These are phyloP conservation scores for Caradrina kadenii DNA, from an alignment of 2,888 invertebrate genomes.

Conservation along the genomic window DNA sequence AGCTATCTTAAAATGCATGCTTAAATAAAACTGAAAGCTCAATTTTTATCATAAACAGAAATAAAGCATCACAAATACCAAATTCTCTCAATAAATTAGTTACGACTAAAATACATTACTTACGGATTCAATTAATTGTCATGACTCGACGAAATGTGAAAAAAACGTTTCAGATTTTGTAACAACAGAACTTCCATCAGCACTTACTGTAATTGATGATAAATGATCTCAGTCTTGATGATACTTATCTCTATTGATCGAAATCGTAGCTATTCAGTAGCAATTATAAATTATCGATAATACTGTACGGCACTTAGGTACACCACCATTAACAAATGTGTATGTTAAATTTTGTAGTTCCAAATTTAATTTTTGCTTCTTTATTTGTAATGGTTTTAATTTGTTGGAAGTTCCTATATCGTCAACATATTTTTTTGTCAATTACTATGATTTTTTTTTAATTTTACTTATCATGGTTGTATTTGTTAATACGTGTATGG, in stretches of 20 bases:
- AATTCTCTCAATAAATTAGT: slow-evolving; percentile 9
- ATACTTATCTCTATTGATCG: slow-evolving; percentile 19
- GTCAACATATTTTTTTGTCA: too few relatives aligned
- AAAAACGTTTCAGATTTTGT: slow-evolving; percentile 30
- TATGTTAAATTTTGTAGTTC: too few relatives aligned
- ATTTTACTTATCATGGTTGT: too few relatives aligned
- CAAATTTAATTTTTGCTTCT: background rate
- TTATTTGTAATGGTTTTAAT: too few relatives aligned
- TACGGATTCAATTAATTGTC: slow-evolving; percentile 50
- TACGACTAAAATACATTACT: slow-evolving; percentile 22
- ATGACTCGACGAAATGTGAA: slow-evolving; percentile 50
- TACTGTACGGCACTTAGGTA: background rate
- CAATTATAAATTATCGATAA: slow-evolving; percentile 19
- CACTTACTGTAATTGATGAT: slow-evolving; percentile 44
- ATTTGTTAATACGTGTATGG: too few relatives aligned
- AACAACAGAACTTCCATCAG: slow-evolving; percentile 22
- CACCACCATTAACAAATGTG: background rate
- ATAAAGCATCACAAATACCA: background rate
- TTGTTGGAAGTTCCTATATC: too few relatives aligned
- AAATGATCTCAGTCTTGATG: slow-evolving; percentile 41
- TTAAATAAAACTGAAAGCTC: slow-evolving; percentile 11
- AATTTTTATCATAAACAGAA: background rate
- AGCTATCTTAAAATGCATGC: background rate
- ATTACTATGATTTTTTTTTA: too few relatives aligned
- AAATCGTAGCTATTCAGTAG: slow-evolving; percentile 11